Base-by-base conservation (phyloP, 2,888 invertebrate species). In the Stenchaetothrips biformis region DNA sequence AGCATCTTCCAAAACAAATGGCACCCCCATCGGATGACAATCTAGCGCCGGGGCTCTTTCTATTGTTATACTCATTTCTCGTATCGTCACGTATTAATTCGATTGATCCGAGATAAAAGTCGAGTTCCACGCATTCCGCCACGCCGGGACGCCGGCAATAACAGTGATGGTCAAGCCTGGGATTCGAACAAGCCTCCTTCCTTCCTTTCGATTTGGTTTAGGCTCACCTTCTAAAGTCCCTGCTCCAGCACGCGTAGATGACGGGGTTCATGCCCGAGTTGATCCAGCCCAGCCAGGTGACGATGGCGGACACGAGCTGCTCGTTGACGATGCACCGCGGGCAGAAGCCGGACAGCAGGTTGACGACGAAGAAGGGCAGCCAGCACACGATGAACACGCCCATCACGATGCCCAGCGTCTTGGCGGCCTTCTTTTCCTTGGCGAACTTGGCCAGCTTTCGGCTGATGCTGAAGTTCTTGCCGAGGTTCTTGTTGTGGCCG, bases 191-290 rank as follows among this genome's bases (percentile, higher is more conserved):
- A n/a, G n/a, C n/a, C n/a, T n/a, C n/a, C n/a, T n/a, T n/a, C n/a
- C n/a, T n/a, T n/a, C n/a, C n/a, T n/a, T n/a, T n/a, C n/a, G n/a
- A 37, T 37, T 37, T 4, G 37, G 37, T 2, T 37, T 37, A 37
- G 37, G 37, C 67, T 83, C 81, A 84, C 84, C 96, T 93, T 88
- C 96, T 90, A 87, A 98, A 98, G 88, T 98, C 98, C 85, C 96
- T 91, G 89, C 97, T 97, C 94, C 98, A 98, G 86, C 97, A 96
- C n/a, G 98, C 98, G 87, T 98, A 98, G 86, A 98, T 98, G 83
- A 98, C 95, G 0, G 98, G 98, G 89, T 97, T 97, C 96, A 97
- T 97, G 82, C 95, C 94, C 78, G 96, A 96, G 88, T 97, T 97
- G 87, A 96, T 95, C 96, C 96, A 97, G 80, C 97, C 97, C 77